phyloP scores from a whole-genome alignment of 1,140 invertebrate genomes.

The Cephus cinctus region DNA sequence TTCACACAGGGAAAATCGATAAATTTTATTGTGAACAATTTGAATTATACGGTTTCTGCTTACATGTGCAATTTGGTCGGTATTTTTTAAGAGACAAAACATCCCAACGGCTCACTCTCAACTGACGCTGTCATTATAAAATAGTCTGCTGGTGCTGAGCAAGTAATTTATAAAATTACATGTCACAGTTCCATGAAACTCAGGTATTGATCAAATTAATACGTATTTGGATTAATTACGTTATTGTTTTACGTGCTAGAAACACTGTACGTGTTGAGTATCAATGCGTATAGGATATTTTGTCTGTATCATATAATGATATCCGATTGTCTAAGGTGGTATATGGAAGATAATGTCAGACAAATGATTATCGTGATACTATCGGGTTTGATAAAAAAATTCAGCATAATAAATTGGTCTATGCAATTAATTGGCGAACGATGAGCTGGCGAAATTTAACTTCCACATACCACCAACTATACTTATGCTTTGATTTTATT shows the following conservation, averaged over 20 bases:
- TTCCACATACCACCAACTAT: slow-evolving; percentile 9
- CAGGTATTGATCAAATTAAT: too few relatives aligned
- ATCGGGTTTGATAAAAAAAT: background rate
- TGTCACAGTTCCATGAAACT: too few relatives aligned
- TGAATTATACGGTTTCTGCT: background rate
- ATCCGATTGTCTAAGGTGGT: slow-evolving; percentile 10
- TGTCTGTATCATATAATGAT: slow-evolving; percentile 18
- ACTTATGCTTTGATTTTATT: slow-evolving; percentile 16
- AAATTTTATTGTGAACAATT: slow-evolving; percentile 1
- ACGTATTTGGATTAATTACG: too few relatives aligned
- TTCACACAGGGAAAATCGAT: slow-evolving; percentile 22
- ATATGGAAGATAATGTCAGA: too few relatives aligned
- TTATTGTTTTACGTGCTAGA: background rate
- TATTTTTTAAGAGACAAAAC: slow-evolving; percentile 11
- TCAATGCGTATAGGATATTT: slow-evolving; percentile 16
- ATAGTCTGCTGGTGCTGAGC: background rate
- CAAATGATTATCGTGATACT: too few relatives aligned
- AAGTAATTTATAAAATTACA: too few relatives aligned
- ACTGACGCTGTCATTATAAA: background rate
- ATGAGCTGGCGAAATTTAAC: too few relatives aligned
- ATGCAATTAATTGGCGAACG: background rate
- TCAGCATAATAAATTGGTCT: background rate
- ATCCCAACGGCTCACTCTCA: slow-evolving; percentile 12
- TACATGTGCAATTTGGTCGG: slow-evolving; percentile 4
- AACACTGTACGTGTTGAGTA: background rate